Percentiles rank a stretch among this genome's conserved stretches.
Evolutionary conservation across 2,797 vertebrate species (phyloP).

Genomic region (Gymnothorax reevesii): DNA sequence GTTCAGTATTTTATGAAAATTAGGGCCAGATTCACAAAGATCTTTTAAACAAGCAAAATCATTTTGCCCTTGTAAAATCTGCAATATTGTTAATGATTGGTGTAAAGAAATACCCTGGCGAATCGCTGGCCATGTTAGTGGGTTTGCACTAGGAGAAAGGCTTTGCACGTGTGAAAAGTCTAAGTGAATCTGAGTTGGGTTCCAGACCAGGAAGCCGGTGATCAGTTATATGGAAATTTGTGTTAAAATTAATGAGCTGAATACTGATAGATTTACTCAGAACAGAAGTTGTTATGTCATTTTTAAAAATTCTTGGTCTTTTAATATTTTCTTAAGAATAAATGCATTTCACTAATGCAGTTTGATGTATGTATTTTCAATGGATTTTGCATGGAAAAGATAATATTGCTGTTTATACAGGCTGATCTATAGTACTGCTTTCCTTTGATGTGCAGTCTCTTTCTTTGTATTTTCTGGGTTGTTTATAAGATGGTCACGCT

Average conservation of each 20-base stretch:
- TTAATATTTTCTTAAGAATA: neutral
- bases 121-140: too few relatives aligned
- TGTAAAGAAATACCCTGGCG: too few relatives aligned
- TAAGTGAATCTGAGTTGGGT: neutral
- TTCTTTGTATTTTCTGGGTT: conserved; percentile 35
- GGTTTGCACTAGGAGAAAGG: too few relatives aligned
- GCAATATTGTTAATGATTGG: too few relatives aligned
- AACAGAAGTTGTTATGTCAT: neutral
- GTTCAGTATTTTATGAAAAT: too few relatives aligned
- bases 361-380: neutral
- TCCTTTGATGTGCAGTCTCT: conserved; percentile 51
- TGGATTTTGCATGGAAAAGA: neutral
- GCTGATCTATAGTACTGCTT: conserved; percentile 50
- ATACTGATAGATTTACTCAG: neutral
- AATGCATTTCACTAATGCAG: neutral
- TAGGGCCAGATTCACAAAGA: too few relatives aligned
- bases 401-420: conserved; percentile 30
- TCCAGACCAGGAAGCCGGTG: neutral
- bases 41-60: too few relatives aligned
- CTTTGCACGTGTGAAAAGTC: too few relatives aligned
- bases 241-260: neutral
- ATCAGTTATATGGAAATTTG: neutral
- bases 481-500: conserved; percentile 44
- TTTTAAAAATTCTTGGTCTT: neutral
- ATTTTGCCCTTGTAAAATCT: too few relatives aligned